These are phyloP conservation scores for Venustoraphidia nigricollis DNA, from an alignment of 2,888 invertebrate genomes.

Conservation along the genomic window DNA sequence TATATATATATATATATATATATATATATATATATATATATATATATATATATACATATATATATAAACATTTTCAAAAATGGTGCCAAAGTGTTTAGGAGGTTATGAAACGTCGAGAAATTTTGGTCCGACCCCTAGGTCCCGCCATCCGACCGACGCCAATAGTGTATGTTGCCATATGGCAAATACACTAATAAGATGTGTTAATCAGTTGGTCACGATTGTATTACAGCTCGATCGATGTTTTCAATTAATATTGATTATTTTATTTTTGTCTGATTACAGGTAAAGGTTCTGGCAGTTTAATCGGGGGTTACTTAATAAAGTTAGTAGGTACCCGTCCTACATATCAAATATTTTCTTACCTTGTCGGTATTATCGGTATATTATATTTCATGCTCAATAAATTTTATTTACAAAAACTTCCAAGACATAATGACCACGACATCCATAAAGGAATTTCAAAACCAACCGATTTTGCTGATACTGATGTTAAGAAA, in stretches of 20 bases:
- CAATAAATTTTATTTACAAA: constrained; percentile 46
- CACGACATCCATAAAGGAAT: constrained; percentile 40
- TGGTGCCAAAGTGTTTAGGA: no score
- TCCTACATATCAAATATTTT: constrained; percentile 54
- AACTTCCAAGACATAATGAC: constrained; percentile 35
- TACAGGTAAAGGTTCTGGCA: constrained; percentile 59
- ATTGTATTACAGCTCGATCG: neutral
- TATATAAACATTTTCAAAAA: no score
- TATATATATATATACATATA: no score
- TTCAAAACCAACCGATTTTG: neutral
- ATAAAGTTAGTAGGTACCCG: constrained; percentile 59
- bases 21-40: no score
- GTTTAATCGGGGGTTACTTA: constrained; percentile 57
- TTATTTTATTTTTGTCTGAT: constrained; percentile 7
- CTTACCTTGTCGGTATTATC: constrained; percentile 42
- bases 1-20: no score
- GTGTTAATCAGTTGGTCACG: neutral
- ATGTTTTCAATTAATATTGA: neutral
- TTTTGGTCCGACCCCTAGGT: no score
- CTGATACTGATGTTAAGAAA: neutral
- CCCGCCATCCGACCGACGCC: no score
- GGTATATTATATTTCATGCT: constrained; percentile 53
- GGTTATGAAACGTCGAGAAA: no score
- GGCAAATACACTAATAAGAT: neutral
- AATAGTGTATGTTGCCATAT: no score